Evolutionary conservation across 64 coral and sea anemone genomes (phyloP).

Genomic region (Actinia tenebrosa): DNA sequence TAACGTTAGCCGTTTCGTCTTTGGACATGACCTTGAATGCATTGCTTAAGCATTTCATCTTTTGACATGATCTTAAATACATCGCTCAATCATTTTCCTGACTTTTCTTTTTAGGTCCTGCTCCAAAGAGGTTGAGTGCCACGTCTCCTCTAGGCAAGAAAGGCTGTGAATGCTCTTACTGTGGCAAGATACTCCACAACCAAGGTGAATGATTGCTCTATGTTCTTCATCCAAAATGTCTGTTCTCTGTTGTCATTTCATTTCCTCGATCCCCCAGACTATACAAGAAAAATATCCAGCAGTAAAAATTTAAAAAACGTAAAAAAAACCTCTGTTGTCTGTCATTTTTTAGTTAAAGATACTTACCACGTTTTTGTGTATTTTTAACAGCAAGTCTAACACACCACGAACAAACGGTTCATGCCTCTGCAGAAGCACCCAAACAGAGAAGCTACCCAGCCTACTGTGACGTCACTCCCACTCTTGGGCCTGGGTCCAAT

Average conservation of each 20-base stretch:
- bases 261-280: too few species aligned
- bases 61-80: too few species aligned
- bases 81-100: not conserved
- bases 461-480: slow-evolving; percentile 95
- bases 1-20: too few species aligned
- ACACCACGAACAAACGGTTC: slow-evolving; percentile 93
- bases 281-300: too few species aligned
- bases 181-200: slow-evolving; percentile 97
- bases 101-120: slow-evolving; percentile 43
- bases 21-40: too few species aligned
- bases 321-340: too few species aligned
- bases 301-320: too few species aligned
- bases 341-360: too few species aligned
- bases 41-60: too few species aligned
- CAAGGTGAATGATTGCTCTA: slow-evolving; percentile 51
- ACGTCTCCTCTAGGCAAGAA: slow-evolving; percentile 98
- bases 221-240: too few species aligned
- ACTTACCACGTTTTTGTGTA: not conserved
- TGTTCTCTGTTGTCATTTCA: too few species aligned
- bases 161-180: slow-evolving; percentile 93
- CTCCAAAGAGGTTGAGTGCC: slow-evolving; percentile 81
- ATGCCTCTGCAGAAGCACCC: slow-evolving; percentile 73
- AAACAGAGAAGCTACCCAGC: slow-evolving; percentile 93
- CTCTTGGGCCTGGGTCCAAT: slow-evolving; percentile 80
- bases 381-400: slow-evolving; percentile 78